Base-by-base conservation (phyloP, 2,797 vertebrate species). In the Taeniopygia guttata region DNA sequence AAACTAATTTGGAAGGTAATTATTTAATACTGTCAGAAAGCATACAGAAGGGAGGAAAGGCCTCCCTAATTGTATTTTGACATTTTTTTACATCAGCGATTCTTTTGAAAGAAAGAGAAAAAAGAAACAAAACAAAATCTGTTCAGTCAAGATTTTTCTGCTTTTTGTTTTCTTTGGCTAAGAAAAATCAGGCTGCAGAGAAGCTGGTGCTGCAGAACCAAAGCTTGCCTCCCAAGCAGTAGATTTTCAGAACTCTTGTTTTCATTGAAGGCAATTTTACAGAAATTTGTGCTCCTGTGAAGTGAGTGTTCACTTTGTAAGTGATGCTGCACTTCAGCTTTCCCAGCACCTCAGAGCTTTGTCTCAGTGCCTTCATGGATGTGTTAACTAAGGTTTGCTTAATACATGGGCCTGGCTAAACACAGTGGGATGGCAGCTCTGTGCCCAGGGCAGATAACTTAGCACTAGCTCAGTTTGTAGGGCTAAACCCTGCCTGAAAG, bases 31-130 rank as follows among this genome's bases (percentile, higher is more conserved):
- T 84, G 83, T 91, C 91, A 88, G 79, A 81, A 93, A 66, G 80
- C 62, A 30, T 34, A 68, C 46, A 69, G 80, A 75, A 75, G 29
- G 42, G 43, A 68, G 69, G 66, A 91, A 52, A 94, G 76, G 67
- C 73, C 87, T 88, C 73, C 27, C 36, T 94, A 73, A 86, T 87
- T 91, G 59, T 95, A 91, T 95, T 96, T 91, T 96, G 95, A 94
- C 83, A 29, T 84, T 81, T 87, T 82, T 64, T 95, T 69, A 91
- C 90, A 93, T 69, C 76, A 79, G 77, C 45, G 1, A 45, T 93
- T 94, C 58, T 82, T 95, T 38, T 69, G 74, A 93, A 95, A 67
- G 77, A 62, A 90, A 25, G 84, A 85, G n/a, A 67, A 78, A 80
- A 75, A 94, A 62, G 76, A 94, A 76, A 77, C 85, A 93, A 96